A percentile compares a stretch with the other conserved stretches of the same genome.
phyloP scores from a whole-genome alignment of 2,113 vertebrate genomes.

The Semnornis frantzii region DNA sequence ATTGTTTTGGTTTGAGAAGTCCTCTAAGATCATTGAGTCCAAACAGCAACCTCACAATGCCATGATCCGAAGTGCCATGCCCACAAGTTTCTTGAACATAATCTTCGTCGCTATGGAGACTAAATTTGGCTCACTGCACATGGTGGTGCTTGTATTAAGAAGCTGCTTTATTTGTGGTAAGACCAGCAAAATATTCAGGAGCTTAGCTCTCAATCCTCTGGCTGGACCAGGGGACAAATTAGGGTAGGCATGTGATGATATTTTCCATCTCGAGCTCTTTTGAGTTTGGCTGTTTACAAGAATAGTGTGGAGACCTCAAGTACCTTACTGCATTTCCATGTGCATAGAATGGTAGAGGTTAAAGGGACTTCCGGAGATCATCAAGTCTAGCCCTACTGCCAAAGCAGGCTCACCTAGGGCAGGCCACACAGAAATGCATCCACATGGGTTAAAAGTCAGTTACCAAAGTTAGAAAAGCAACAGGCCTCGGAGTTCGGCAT shows the following conservation, averaged over 20 bases:
- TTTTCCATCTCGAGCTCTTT: not conserved
- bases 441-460: not conserved
- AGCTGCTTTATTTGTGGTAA: not conserved
- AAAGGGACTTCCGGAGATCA: too few relatives aligned
- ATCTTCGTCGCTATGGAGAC: not conserved
- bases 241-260: not conserved
- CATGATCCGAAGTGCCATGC: too few relatives aligned
- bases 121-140: accelerated
- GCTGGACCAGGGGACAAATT: not conserved
- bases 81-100: too few relatives aligned
- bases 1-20: too few relatives aligned
- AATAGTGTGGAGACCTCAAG: not conserved
- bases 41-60: too few relatives aligned
- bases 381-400: too few relatives aligned
- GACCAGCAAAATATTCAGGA: not conserved
- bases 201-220: not conserved
- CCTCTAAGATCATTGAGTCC: too few relatives aligned
- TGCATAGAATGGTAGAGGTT: too few relatives aligned
- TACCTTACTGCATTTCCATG: not conserved
- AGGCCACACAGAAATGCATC: too few relatives aligned
- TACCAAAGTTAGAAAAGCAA: not conserved
- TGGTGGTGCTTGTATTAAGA: not conserved
- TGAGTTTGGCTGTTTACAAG: not conserved
- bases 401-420: too few relatives aligned
- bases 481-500: not conserved